phyloP scores from a whole-genome alignment of 2,113 vertebrate genomes.

The Muscicapa adusta region DNA sequence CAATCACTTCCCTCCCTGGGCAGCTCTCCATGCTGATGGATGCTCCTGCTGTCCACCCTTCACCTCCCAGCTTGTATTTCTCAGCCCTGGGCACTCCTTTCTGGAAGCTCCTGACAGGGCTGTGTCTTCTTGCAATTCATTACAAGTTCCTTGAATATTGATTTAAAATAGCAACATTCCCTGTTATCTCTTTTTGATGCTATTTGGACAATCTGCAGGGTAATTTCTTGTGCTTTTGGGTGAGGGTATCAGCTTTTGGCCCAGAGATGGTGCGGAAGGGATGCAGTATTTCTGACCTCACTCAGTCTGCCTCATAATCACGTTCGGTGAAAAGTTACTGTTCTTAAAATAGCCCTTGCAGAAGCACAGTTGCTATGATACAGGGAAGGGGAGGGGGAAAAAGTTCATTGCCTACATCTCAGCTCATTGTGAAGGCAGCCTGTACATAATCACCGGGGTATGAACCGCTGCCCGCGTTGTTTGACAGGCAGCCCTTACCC shows the following conservation, averaged over 20 bases:
- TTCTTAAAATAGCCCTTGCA: slow-evolving; percentile 73
- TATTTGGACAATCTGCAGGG: neutral
- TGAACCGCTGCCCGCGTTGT: neutral
- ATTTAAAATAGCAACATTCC: neutral
- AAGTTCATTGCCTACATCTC: slow-evolving; percentile 46
- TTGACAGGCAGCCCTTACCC: neutral
- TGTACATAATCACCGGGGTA: neutral
- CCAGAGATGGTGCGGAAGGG: slow-evolving; percentile 26
- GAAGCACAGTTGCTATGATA: slow-evolving; percentile 73
- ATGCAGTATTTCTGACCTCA: slow-evolving; percentile 51
- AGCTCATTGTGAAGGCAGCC: slow-evolving; percentile 31
- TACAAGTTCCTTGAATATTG: neutral
- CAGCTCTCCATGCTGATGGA: neutral
- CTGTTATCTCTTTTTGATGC: neutral
- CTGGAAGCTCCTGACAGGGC: neutral
- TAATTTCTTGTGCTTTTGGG: neutral
- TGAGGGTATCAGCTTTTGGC: slow-evolving; percentile 14
- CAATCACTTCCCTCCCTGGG: neutral
- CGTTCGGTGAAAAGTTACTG: slow-evolving; percentile 64
- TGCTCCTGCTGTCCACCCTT: neutral
- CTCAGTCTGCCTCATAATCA: slow-evolving; percentile 54
- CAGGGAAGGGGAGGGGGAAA: neutral
- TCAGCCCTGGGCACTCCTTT: neutral
- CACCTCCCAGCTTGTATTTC: neutral
- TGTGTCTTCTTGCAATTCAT: neutral